Conservation (phyloP, 2,888 invertebrate species). For the Drosophila trichaetosa region DNA sequence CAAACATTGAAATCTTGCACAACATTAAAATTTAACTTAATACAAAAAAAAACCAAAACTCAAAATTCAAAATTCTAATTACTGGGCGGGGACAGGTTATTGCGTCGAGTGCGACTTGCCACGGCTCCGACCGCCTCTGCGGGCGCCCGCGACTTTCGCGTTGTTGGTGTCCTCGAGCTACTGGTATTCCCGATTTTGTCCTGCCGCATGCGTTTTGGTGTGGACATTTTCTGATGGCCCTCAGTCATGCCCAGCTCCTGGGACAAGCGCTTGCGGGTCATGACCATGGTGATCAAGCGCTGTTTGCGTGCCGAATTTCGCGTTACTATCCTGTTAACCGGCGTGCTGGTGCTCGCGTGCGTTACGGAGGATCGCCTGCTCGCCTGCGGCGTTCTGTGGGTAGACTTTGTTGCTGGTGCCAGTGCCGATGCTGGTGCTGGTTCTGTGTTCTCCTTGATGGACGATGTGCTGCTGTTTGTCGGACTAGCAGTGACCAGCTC, state of each 20-base stretch:
- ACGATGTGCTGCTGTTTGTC: slow-evolving; percentile 66
- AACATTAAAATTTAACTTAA: slow-evolving; percentile 24
- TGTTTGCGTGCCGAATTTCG: slow-evolving; percentile 70
- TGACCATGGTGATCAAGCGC: slow-evolving; percentile 59
- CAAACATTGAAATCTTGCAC: slow-evolving; percentile 18
- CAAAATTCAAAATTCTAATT: slow-evolving; percentile 22
- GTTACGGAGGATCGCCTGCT: not conserved
- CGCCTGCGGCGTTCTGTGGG: slow-evolving; percentile 8
- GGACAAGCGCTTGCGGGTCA: slow-evolving; percentile 81
- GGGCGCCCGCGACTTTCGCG: slow-evolving; percentile 2
- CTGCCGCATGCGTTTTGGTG: slow-evolving; percentile 58
- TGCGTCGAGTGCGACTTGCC: slow-evolving; percentile 28
- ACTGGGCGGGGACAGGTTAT: slow-evolving; percentile 14
- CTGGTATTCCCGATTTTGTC: slow-evolving; percentile 25
- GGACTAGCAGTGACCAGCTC: slow-evolving; percentile 56
- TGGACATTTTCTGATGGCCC: slow-evolving; percentile 48
- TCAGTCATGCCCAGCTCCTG: slow-evolving; percentile 68
- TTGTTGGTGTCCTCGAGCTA: slow-evolving; percentile 3
- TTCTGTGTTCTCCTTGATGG: slow-evolving; percentile 61
- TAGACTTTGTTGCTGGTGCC: not conserved
- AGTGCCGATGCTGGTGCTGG: slow-evolving; percentile 41
- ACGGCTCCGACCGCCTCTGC: slow-evolving; percentile 3
- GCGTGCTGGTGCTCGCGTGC: slow-evolving; percentile 25
- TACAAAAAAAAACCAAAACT: slow-evolving; percentile 16
- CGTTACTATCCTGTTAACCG: slow-evolving; percentile 53